phyloP scores from a whole-genome alignment of 1,140 invertebrate species.

The Philotrypesis tridentata region DNA sequence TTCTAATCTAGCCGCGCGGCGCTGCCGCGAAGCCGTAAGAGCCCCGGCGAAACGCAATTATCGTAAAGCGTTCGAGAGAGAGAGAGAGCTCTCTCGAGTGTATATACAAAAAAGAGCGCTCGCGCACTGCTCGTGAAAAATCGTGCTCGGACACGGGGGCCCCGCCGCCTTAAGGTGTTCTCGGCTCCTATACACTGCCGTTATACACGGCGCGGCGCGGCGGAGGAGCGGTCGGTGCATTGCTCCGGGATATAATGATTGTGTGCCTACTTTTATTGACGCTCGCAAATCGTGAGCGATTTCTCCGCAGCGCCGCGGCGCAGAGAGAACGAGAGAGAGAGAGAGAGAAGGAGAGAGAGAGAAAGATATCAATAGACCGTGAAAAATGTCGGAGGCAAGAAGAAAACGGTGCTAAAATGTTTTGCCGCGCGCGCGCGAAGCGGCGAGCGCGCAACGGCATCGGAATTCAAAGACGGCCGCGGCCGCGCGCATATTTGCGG shows the following conservation, averaged over 20 bases:
- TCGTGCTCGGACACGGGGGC: background rate
- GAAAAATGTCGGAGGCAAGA: background rate
- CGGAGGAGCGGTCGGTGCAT: conserved; percentile 2
- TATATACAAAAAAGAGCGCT: conserved; percentile 10
- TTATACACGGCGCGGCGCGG: background rate
- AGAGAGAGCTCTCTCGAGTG: no score
- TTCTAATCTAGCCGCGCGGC: conserved; percentile 21
- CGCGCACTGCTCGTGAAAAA: conserved; percentile 5
- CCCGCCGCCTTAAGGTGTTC: background rate
- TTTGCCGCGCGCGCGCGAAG: background rate
- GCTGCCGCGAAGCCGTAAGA: background rate
- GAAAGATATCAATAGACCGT: conserved; percentile 18
- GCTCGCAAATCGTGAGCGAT: background rate
- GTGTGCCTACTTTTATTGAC: background rate
- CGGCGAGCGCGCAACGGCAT: background rate
- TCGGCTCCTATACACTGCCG: background rate
- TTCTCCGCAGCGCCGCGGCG: background rate
- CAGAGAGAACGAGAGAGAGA: no score
- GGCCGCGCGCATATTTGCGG: background rate
- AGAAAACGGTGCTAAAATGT: background rate
- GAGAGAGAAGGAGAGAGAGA: background rate
- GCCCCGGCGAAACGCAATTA: conserved; percentile 20
- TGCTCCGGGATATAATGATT: background rate
- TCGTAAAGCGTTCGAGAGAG: conserved; percentile 24
- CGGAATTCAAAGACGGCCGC: background rate